Evolutionary conservation across 1,140 invertebrate genomes (phyloP).

Genomic region (Lasioglossum albipes): DNA sequence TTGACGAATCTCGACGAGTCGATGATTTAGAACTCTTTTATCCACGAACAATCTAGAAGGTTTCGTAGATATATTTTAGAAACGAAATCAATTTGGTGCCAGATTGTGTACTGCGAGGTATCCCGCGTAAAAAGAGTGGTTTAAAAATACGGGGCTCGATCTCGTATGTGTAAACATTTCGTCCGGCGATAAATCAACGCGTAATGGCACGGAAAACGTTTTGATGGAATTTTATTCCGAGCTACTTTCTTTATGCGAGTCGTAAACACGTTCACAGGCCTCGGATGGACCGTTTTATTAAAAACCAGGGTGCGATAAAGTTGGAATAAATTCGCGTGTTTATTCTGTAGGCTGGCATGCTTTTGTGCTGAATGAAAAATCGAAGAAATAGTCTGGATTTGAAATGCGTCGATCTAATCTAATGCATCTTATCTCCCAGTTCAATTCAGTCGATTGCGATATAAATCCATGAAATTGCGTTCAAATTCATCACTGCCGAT

Average conservation of each 20-base stretch:
- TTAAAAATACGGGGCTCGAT: constrained; percentile 12
- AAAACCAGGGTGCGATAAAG: background rate
- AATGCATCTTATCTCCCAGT: no score
- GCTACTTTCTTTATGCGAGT: background rate
- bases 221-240: background rate
- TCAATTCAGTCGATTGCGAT: background rate
- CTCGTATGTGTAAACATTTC: background rate
- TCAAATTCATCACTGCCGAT: background rate
- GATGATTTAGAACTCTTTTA: no score
- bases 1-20: no score
- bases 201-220: background rate
- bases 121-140: background rate
- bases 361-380: background rate
- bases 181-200: background rate
- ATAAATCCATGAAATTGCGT: background rate
- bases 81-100: background rate
- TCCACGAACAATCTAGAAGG: no score
- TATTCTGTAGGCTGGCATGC: background rate
- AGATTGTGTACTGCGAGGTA: background rate
- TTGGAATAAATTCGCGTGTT: background rate
- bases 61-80: no score
- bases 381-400: no score
- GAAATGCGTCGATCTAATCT: no score
- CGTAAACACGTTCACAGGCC: background rate
- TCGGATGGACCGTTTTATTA: background rate